phyloP scores from a whole-genome alignment of 2,888 invertebrate genomes.

The Marronus borbonicus region DNA sequence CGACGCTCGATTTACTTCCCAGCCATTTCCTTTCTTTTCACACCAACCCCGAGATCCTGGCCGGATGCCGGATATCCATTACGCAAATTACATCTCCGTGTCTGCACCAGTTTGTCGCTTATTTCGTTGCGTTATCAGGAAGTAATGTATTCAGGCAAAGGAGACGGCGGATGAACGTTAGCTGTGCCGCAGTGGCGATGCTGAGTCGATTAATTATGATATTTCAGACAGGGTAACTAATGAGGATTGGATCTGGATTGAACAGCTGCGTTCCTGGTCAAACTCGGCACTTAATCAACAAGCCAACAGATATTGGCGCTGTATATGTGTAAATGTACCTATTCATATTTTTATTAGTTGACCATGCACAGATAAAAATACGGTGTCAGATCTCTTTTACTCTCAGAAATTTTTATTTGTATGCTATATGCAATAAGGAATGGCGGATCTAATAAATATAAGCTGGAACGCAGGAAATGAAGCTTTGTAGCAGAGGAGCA shows the following conservation, averaged over 20 bases:
- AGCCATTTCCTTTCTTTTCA: too few relatives aligned
- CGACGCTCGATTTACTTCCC: too few relatives aligned
- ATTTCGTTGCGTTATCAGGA: not conserved
- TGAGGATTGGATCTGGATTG: conserved; percentile 51
- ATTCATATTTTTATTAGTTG: not conserved
- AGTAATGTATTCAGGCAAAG: conserved; percentile 19
- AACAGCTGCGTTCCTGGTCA: conserved; percentile 54
- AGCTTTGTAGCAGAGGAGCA: too few relatives aligned
- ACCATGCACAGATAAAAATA: too few relatives aligned
- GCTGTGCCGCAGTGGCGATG: not conserved
- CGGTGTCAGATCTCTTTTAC: too few relatives aligned
- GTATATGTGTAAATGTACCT: not conserved
- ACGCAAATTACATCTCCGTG: conserved; percentile 17
- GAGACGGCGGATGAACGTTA: not conserved
- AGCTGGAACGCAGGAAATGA: too few relatives aligned
- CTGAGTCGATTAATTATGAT: conserved; percentile 52
- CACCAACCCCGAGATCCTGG: too few relatives aligned
- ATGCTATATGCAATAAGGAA: too few relatives aligned
- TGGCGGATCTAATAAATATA: too few relatives aligned
- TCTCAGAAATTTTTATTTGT: too few relatives aligned
- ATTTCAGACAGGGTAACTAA: conserved; percentile 53
- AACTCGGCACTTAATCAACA: conserved; percentile 52
- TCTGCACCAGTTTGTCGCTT: not conserved
- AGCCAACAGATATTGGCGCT: conserved; percentile 11
- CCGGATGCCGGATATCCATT: not conserved